Evolutionary conservation across 1,140 invertebrate species (phyloP).

Genomic region (Apis laboriosa): DNA sequence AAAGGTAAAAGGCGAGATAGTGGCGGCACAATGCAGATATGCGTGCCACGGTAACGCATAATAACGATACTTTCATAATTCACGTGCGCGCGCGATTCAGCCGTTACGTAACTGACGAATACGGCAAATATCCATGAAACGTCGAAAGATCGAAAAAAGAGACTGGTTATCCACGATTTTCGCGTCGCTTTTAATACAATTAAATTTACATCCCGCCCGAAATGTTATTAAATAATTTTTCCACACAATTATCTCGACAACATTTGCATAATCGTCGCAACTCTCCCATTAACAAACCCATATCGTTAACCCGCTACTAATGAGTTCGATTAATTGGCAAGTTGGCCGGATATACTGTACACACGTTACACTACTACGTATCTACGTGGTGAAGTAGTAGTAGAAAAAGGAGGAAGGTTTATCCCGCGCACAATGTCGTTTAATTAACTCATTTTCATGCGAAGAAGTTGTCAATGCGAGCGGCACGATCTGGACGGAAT

Average conservation of each 20-base stretch:
- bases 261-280: not conserved
- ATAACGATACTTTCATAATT: constrained; percentile 64
- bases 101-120: constrained; percentile 41
- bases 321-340: constrained; percentile 28
- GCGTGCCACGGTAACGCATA: constrained; percentile 33
- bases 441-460: constrained; percentile 26
- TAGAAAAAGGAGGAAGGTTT: not conserved
- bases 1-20: constrained; percentile 26
- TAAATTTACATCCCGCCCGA: too few relatives aligned
- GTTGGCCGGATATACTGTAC: not conserved
- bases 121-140: constrained; percentile 27
- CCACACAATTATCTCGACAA: too few relatives aligned
- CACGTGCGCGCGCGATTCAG: constrained; percentile 48
- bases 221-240: too few relatives aligned
- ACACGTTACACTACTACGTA: too few relatives aligned
- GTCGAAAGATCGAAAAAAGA: not conserved
- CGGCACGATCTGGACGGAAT: not conserved
- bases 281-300: not conserved
- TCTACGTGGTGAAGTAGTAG: too few relatives aligned
- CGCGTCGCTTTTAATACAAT: too few relatives aligned
- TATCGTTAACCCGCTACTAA: not conserved
- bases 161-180: not conserved
- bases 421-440: not conserved
- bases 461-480: not conserved
- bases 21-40: constrained; percentile 42